Evolutionary conservation across 35 echinoderm and acorn worm species (phyloP), one percentile per base, ranked within the genome.

Genomic region (Hemicentrotus pulcherrimus): DNA sequence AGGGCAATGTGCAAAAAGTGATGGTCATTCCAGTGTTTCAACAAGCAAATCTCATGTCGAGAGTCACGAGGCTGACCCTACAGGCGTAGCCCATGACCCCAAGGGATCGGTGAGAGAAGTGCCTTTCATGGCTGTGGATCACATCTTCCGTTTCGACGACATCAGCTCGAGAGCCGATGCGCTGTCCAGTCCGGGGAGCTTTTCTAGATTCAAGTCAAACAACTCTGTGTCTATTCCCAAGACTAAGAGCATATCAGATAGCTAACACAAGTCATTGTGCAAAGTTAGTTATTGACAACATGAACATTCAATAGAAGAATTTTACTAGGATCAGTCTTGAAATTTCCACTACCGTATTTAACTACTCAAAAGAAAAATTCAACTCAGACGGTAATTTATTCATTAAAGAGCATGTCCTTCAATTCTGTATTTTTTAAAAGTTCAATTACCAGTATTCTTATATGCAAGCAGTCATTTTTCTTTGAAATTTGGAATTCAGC

Each of bases 81-180:
- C 31, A 45, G n/a, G 7, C 18, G 32, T 31, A 5, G 2, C 10
- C 14, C 12, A 33, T 19, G 32, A 45, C n/a, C 32, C 32, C 24
- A 10, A 32, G 30, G 86, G 86, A 22, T 31, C 33, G 9, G n/a
- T 4, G 86, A 19, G 33, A 13, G 88, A 90, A 90, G 88, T 90
- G 88, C 88, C 88, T 47, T 90, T 90, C 88, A 90, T 90, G 88
- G 32, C 88, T 30, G 88, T 90, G 88, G 96, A 96, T 65, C 32
- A 90, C 16, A 93, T 96, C 18, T 95, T 95, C 31, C 95, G 94
- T 86, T 98, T 98, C 65, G 92, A 98, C 19, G 97, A 98, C 22
- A 85, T 98, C 30, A 95, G 94, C 31, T 95, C 96, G 14, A 87
- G 97, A 52, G 95, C 97, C 28, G 97, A 98, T 31, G 97, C 97